Evolutionary conservation across 1,140 invertebrate genomes (phyloP).

Genomic region (Forficula auricularia): DNA sequence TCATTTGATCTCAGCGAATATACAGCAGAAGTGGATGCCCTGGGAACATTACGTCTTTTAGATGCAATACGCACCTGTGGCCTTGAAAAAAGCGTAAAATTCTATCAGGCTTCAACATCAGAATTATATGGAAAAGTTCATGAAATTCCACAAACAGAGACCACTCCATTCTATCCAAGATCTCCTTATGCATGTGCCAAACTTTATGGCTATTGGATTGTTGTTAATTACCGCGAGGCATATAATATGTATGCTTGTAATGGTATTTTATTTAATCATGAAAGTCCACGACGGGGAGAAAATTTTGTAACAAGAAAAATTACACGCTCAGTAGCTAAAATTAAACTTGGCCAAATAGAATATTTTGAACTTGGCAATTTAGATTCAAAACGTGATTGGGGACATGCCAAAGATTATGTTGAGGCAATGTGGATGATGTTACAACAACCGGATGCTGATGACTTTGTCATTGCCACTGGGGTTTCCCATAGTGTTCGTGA

Average conservation of each 20-base stretch:
- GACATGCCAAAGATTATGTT: constrained; percentile 97
- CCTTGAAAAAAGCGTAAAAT: constrained; percentile 66
- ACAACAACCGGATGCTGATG: constrained; percentile 81
- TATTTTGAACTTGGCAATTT: constrained; percentile 86
- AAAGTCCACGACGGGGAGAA: constrained; percentile 92
- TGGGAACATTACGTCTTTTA: constrained; percentile 86
- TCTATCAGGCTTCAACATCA: constrained; percentile 97
- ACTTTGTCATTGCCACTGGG: constrained; percentile 95
- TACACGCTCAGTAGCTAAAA: constrained; percentile 92
- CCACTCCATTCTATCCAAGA: constrained; percentile 94
- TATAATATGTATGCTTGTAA: constrained; percentile 97
- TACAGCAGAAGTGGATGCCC: constrained; percentile 94
- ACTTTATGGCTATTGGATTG: constrained; percentile 97
- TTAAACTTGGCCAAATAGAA: constrained; percentile 71
- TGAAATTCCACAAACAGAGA: constrained; percentile 93
- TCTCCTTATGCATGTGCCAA: constrained; percentile 99
- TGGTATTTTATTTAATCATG: constrained; percentile 98
- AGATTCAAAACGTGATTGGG: constrained; percentile 95
- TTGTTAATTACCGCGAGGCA: constrained; percentile 93
- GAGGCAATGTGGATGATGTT: constrained; percentile 99
- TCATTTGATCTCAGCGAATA: constrained; percentile 97
- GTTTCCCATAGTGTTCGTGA: constrained; percentile 87
- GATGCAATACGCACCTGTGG: constrained; percentile 91
- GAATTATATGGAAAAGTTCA: constrained; percentile 96
- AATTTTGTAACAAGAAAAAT: constrained; percentile 99